Conservation (phyloP, 2,113 vertebrate genomes). For the Cheirogaleus medius region DNA sequence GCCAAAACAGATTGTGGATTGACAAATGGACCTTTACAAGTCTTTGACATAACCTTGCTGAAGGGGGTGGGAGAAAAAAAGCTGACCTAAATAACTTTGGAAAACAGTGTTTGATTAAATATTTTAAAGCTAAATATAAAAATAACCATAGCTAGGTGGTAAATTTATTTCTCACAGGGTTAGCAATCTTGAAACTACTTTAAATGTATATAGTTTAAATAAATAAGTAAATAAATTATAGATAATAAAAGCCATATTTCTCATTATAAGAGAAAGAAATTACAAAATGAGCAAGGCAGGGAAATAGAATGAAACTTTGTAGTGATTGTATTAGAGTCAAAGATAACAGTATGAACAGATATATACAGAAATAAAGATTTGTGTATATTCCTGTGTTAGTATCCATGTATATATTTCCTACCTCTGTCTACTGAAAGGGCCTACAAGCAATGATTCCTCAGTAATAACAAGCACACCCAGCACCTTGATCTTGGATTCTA, state of each 20-base stretch:
- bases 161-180: neutral
- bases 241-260: neutral
- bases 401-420: neutral
- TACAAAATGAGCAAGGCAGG: neutral
- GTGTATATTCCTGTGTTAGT: neutral
- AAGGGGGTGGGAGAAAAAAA: neutral
- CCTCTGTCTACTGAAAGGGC: neutral
- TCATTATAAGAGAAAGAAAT: neutral
- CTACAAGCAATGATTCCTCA: neutral
- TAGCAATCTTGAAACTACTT: neutral
- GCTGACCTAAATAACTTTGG: neutral
- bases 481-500: neutral
- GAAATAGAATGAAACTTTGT: neutral
- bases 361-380: neutral
- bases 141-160: neutral
- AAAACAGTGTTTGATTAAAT: neutral
- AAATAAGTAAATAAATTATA: neutral
- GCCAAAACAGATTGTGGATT: neutral
- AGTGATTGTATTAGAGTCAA: neutral
- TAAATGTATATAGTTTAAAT: neutral
- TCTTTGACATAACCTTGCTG: neutral
- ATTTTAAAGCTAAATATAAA: neutral
- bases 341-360: neutral
- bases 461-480: neutral
- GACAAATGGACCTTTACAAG: neutral